These are phyloP conservation scores for Brenthis ino DNA, from an alignment of 2,888 invertebrate species.

Conservation along the genomic window DNA sequence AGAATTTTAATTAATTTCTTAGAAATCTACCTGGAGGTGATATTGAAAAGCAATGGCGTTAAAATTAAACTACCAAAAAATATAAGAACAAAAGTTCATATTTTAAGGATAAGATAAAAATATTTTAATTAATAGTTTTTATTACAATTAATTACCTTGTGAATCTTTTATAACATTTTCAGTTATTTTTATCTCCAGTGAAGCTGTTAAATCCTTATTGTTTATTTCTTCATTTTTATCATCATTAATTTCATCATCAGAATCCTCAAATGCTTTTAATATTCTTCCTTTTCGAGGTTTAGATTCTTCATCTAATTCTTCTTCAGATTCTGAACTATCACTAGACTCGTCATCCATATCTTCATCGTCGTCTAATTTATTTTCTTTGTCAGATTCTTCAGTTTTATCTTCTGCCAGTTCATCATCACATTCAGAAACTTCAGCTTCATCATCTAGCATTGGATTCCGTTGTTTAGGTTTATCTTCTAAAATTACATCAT, in stretches of 20 bases:
- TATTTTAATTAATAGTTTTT: not conserved
- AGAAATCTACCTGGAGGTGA: no score
- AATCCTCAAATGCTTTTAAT: constrained; percentile 76
- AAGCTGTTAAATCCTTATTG: constrained; percentile 5
- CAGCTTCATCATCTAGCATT: constrained; percentile 77
- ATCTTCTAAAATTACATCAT: constrained; percentile 46
- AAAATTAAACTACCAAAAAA: no score
- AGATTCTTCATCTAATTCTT: constrained; percentile 51
- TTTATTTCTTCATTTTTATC: constrained; percentile 9
- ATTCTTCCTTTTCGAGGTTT: constrained; percentile 69
- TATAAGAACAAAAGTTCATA: no score
- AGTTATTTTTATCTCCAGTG: not conserved
- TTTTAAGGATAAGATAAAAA: no score
- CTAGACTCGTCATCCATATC: constrained; percentile 54
- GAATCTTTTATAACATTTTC: constrained; percentile 1
- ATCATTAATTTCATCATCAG: constrained; percentile 64
- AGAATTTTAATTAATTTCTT: no score
- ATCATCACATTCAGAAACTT: constrained; percentile 71
- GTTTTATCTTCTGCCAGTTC: constrained; percentile 31
- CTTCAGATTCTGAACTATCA: constrained; percentile 59
- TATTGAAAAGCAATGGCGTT: no score
- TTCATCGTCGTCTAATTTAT: constrained; percentile 45
- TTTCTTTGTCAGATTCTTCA: constrained; percentile 39
- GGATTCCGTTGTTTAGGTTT: constrained; percentile 68
- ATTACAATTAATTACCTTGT: constrained; percentile 5